Conservation (phyloP, 2,797 vertebrate genomes). For the Podarcis lilfordi region DNA sequence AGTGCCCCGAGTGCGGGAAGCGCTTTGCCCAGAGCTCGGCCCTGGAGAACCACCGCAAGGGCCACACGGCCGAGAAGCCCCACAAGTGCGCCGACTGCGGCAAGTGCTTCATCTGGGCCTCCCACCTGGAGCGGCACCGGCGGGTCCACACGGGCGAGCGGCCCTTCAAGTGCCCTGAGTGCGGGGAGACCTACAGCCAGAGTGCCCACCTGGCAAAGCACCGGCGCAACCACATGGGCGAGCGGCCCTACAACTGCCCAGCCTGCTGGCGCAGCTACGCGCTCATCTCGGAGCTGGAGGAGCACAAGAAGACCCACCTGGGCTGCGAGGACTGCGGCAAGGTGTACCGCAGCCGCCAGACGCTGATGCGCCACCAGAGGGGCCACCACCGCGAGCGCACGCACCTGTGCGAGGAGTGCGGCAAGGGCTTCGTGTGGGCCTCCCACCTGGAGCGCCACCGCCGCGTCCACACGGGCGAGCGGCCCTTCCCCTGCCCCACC, state of each 20-base stretch:
- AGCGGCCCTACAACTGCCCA: slow-evolving; percentile 59
- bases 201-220: slow-evolving; percentile 63
- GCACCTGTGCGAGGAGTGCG: slow-evolving; percentile 33
- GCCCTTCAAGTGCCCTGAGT: slow-evolving; percentile 52
- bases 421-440: slow-evolving; percentile 42
- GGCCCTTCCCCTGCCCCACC: slow-evolving; percentile 37
- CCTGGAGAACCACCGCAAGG: slow-evolving; percentile 28
- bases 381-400: slow-evolving; percentile 38
- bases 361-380: slow-evolving; percentile 26
- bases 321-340: slow-evolving; percentile 56
- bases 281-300: slow-evolving; percentile 53
- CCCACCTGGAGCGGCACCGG: slow-evolving; percentile 54
- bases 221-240: slow-evolving; percentile 51
- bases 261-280: slow-evolving; percentile 57
- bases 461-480: slow-evolving; percentile 38
- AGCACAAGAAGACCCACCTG: slow-evolving; percentile 51
- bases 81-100: slow-evolving; percentile 50
- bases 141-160: slow-evolving; percentile 43
- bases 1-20: slow-evolving; percentile 21
- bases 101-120: slow-evolving; percentile 52
- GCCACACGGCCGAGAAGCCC: neutral
- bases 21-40: neutral
- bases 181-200: slow-evolving; percentile 62
- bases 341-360: neutral
- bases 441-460: slow-evolving; percentile 46